Percentiles rank a stretch among this genome's conserved stretches.
These are phyloP conservation scores for Heliconius hermathena DNA, from an alignment of 1,140 invertebrate species.

Conservation along the genomic window DNA sequence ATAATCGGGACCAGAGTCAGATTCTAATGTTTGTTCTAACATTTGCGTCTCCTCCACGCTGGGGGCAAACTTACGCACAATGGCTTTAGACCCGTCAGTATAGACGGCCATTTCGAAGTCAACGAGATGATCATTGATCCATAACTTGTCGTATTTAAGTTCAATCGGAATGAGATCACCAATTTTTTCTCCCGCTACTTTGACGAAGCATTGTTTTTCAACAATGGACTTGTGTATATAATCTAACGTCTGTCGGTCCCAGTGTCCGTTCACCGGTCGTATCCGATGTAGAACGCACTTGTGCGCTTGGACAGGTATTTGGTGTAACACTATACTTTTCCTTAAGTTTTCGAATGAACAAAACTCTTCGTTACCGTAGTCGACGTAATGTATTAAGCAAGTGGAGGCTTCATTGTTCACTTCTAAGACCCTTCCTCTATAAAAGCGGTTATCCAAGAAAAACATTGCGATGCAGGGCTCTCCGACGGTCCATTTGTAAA, in stretches of 20 bases:
- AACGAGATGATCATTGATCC: constrained; percentile 70
- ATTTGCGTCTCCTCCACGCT: constrained; percentile 25
- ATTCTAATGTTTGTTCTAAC: constrained; percentile 41
- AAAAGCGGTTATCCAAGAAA: constrained; percentile 84
- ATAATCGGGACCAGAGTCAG: constrained; percentile 67
- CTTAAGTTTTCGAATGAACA: constrained; percentile 80
- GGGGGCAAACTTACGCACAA: constrained; percentile 51
- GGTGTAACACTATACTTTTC: constrained; percentile 82
- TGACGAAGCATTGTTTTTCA: constrained; percentile 66
- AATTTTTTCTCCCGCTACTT: constrained; percentile 51
- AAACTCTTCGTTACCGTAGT: constrained; percentile 84
- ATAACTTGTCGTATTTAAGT: constrained; percentile 68
- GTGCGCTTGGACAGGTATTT: constrained; percentile 83
- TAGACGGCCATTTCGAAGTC: constrained; percentile 71
- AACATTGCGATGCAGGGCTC: constrained; percentile 86
- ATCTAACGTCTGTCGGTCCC: constrained; percentile 65
- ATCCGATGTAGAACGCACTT: constrained; percentile 77
- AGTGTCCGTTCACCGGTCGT: constrained; percentile 57
- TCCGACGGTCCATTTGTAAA: constrained; percentile 80
- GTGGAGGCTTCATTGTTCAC: constrained; percentile 61
- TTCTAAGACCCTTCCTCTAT: constrained; percentile 82
- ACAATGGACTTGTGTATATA: constrained; percentile 72
- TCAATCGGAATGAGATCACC: constrained; percentile 60
- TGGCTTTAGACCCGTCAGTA: constrained; percentile 57
- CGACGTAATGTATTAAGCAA: constrained; percentile 83